Evolutionary conservation across 2,888 invertebrate genomes (phyloP).

Genomic region (Oscheius sp.): DNA sequence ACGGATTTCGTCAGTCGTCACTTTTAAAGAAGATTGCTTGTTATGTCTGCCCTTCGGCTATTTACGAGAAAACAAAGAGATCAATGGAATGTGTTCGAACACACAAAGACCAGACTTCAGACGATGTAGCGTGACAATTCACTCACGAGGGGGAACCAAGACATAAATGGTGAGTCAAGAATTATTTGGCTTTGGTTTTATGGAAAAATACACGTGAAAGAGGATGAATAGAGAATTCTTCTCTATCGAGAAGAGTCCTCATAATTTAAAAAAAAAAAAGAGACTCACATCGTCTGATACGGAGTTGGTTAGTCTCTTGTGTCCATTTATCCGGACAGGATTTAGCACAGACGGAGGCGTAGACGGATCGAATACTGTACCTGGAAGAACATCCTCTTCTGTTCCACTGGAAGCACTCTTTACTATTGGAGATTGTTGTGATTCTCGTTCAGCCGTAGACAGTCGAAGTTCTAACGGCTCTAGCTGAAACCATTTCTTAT

Average conservation of each 20-base stretch:
- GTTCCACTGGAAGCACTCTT: conserved; percentile 14
- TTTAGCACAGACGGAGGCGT: not conserved
- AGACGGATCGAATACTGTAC: not conserved
- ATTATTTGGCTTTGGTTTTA: not conserved
- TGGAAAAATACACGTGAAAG: not conserved
- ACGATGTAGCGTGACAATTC: no score
- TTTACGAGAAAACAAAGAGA: no score
- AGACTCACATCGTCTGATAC: conserved; percentile 15
- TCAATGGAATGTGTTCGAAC: no score
- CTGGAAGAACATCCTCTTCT: conserved; percentile 15
- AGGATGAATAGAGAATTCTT: not conserved
- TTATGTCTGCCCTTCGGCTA: no score
- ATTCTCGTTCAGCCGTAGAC: not conserved
- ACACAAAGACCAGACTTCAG: not conserved
- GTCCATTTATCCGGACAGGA: not conserved
- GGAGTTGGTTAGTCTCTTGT: not conserved
- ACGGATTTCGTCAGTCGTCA: no score
- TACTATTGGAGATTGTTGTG: not conserved
- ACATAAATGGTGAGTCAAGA: no score
- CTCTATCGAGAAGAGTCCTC: not conserved
- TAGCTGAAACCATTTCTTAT: not conserved
- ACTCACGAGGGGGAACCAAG: not conserved
- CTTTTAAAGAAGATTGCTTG: no score
- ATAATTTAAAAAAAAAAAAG: not conserved
- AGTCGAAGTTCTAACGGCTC: conserved; percentile 17